A percentile compares a stretch with the other conserved stretches of the same genome.
Evolutionary conservation across 1,140 invertebrate genomes (phyloP).

Genomic region (Tigriopus japonicus): DNA sequence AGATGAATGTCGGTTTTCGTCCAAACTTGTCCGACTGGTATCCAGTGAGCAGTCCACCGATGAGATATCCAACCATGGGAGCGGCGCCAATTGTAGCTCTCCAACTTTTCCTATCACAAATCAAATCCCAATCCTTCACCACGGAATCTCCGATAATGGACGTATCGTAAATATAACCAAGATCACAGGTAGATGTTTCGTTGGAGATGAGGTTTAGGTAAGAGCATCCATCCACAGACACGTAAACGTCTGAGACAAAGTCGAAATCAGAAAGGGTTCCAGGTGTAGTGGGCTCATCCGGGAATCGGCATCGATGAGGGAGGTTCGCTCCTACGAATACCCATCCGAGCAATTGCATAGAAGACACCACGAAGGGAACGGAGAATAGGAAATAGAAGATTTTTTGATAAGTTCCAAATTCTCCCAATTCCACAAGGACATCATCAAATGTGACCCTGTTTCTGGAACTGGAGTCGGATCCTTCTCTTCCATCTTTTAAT

Average conservation of each 20-base stretch:
- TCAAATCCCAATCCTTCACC: background rate
- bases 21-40: slow-evolving; percentile 11
- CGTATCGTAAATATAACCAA: background rate
- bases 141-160: background rate
- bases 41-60: slow-evolving; percentile 9
- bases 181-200: background rate
- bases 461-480: too few relatives aligned
- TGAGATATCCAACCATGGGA: slow-evolving; percentile 11
- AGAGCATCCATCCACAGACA: background rate
- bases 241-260: background rate
- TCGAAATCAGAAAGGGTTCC: background rate
- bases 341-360: slow-evolving; percentile 14
- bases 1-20: slow-evolving; percentile 8
- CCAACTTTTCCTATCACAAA: background rate
- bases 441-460: too few relatives aligned
- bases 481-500: background rate
- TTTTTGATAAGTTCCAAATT: slow-evolving; percentile 14
- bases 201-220: background rate
- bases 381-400: slow-evolving; percentile 10
- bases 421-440: background rate
- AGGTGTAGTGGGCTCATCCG: background rate
- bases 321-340: slow-evolving; percentile 8
- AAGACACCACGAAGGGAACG: slow-evolving; percentile 6
- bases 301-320: background rate
- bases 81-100: slow-evolving; percentile 3